Conservation (phyloP, 2,888 invertebrate genomes). For the Hypomecis atomaria region DNA sequence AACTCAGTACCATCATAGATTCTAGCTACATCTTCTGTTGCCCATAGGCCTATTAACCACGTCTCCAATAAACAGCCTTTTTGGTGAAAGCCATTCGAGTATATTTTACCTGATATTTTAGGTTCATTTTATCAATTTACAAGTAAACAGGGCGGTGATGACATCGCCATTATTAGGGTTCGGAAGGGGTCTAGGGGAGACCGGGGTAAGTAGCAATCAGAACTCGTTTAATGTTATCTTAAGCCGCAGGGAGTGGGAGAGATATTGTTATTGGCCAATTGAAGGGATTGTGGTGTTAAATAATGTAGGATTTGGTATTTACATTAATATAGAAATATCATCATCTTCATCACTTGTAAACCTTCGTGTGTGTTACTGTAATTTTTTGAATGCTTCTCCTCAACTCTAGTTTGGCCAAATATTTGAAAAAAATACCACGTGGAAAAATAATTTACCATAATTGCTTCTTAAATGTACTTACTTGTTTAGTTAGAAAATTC, state of each 20-base stretch:
- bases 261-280: conserved; percentile 35
- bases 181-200: conserved; percentile 45
- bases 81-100: background rate
- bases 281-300: conserved; percentile 20
- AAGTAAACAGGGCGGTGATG: conserved; percentile 54
- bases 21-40: too few species aligned
- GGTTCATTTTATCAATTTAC: conserved; percentile 40
- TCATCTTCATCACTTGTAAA: background rate
- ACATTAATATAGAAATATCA: background rate
- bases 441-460: too few species aligned
- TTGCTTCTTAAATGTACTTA: too few species aligned
- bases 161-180: conserved; percentile 48
- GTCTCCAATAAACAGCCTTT: too few species aligned
- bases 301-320: background rate
- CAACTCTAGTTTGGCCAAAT: too few species aligned
- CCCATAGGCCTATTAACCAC: too few species aligned
- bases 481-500: too few species aligned
- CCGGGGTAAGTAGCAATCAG: conserved; percentile 55
- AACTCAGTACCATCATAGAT: too few species aligned
- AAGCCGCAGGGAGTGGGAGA: conserved; percentile 44
- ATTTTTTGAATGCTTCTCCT: too few species aligned
- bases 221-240: conserved; percentile 56
- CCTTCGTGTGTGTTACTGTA: too few species aligned
- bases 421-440: too few species aligned
- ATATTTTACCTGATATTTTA: conserved; percentile 1